A percentile compares a stretch with the other conserved stretches of the same genome.
Evolutionary conservation across 1,140 invertebrate species (phyloP).

Genomic region (Nephila pilipes): DNA sequence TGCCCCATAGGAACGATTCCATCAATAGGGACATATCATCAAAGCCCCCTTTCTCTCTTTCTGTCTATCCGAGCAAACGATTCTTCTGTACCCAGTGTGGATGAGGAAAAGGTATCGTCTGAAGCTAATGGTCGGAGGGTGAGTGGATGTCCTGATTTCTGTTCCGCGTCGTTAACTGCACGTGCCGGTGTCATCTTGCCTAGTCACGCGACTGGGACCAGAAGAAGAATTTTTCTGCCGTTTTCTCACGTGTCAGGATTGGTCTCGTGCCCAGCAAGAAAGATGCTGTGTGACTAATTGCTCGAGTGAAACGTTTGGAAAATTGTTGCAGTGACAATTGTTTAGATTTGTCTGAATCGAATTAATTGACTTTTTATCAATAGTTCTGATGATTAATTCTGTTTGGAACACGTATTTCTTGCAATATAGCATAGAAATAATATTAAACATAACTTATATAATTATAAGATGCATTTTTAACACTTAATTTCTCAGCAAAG

Average conservation of each 20-base stretch:
- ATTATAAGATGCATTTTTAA: no score
- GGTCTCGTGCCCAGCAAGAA: neutral
- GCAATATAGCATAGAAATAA: no score
- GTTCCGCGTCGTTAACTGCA: constrained; percentile 57
- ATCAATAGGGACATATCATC: neutral
- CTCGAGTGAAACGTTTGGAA: neutral
- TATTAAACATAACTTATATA: no score
- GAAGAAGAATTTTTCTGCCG: neutral
- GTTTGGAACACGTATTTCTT: no score
- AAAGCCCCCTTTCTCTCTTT: neutral
- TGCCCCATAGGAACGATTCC: neutral
- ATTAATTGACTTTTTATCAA: no score
- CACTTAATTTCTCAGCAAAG: no score
- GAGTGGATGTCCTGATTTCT: constrained; percentile 20
- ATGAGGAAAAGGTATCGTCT: constrained; percentile 31
- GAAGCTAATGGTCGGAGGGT: constrained; percentile 20
- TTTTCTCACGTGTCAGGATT: neutral
- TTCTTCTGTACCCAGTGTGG: neutral
- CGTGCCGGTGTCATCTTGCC: constrained; percentile 34
- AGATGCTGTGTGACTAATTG: neutral
- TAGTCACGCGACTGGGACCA: constrained; percentile 10
- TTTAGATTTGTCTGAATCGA: neutral
- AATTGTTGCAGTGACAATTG: neutral
- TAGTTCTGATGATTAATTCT: no score
- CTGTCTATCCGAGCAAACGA: neutral